Conservation (phyloP, 2,888 invertebrate species). For the Clusia tigrina region DNA sequence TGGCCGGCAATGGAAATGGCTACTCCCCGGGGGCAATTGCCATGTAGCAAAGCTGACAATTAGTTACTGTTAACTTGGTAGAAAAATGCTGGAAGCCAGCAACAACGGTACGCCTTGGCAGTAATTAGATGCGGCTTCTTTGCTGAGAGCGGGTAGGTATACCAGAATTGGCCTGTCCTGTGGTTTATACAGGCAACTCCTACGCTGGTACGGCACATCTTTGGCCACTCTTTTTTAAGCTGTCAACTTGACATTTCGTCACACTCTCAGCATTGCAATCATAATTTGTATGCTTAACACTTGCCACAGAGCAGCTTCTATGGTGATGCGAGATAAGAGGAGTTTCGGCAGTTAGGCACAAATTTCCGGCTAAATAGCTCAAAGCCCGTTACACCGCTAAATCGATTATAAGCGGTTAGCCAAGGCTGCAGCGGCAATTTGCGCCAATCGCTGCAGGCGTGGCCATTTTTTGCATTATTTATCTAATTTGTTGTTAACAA, state of each 20-base stretch:
- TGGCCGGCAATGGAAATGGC: no score
- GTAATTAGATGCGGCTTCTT: not conserved
- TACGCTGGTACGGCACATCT: not conserved
- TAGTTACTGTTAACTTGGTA: no score
- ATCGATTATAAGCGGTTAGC: conserved; percentile 44
- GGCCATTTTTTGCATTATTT: not conserved
- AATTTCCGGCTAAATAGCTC: not conserved
- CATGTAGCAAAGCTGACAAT: no score
- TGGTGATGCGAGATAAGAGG: no score
- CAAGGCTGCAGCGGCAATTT: not conserved
- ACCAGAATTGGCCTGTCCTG: not conserved
- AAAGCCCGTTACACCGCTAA: conserved; percentile 41
- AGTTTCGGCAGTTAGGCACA: not conserved
- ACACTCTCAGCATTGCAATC: not conserved
- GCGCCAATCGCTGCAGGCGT: no score
- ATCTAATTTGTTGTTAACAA: not conserved
- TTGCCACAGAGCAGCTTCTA: not conserved
- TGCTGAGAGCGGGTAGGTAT: no score
- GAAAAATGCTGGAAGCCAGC: no score
- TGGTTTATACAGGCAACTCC: no score
- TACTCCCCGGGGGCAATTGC: no score
- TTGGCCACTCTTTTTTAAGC: not conserved
- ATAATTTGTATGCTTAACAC: not conserved
- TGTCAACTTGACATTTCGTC: not conserved
- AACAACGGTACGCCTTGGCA: no score